phyloP scores from a whole-genome alignment of 1,140 invertebrate species.

The Drosophila insularis region DNA sequence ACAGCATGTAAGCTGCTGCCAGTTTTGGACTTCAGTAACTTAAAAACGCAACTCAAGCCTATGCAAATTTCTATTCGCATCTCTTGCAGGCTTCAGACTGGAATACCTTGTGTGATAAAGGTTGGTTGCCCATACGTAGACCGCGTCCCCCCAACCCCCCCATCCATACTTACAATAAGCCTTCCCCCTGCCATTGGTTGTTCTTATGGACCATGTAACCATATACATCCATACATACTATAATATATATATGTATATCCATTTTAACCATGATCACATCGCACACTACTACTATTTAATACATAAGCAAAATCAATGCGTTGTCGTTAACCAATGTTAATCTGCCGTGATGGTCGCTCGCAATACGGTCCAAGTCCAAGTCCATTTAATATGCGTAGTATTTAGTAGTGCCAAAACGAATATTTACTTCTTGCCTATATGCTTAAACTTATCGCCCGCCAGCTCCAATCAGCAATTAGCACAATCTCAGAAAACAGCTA shows the following conservation, averaged over 20 bases:
- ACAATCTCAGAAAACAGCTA: constrained; percentile 83
- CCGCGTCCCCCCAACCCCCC: constrained; percentile 11
- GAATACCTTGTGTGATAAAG: constrained; percentile 82
- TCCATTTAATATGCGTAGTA: constrained; percentile 13
- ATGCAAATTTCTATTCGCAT: constrained; percentile 73
- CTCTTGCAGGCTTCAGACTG: constrained; percentile 81
- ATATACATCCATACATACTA: background rate
- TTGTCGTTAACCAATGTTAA: background rate
- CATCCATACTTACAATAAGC: background rate
- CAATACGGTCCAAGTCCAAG: background rate
- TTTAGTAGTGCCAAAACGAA: constrained; percentile 20
- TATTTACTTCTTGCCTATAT: constrained; percentile 34
- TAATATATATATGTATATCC: background rate
- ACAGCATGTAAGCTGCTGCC: constrained; percentile 49
- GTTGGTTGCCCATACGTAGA: constrained; percentile 67
- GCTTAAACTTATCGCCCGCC: constrained; percentile 37
- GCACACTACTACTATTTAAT: background rate
- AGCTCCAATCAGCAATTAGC: constrained; percentile 82
- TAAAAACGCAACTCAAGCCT: constrained; percentile 61
- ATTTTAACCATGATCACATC: background rate
- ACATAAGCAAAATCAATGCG: constrained; percentile 27
- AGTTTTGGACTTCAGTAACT: constrained; percentile 46
- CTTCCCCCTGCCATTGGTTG: background rate
- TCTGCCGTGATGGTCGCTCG: constrained; percentile 2
- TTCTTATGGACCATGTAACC: too few species aligned